Base-by-base conservation (phyloP, 2,113 vertebrate species). In the Dromas ardeola region DNA sequence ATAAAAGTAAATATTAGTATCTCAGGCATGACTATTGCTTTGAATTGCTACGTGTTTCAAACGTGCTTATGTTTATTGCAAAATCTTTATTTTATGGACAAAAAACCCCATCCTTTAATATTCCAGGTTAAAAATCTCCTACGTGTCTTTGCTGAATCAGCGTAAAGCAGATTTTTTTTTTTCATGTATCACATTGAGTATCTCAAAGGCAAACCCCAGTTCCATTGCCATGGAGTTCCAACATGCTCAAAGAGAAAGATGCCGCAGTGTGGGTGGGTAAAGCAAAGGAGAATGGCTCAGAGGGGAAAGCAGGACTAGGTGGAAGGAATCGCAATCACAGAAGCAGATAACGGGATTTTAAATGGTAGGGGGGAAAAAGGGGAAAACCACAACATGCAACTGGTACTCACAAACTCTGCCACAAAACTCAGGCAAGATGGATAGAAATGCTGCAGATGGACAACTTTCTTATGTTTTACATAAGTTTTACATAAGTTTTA, bases 341-440 rank as follows among this genome's bases (percentile, higher is more conserved):
- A 88, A 21, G 17, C 50, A 84, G 26, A 63, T 34, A 30, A 74
- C 84, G 29, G 29, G 42, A 47, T 69, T 74, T 69, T 50, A 84
- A 74, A 49, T n/a, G n/a, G 2, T 3, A 6, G 21, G 25, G 2
- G 1, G 3, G 3, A 20, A 6, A 16, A 50, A 43, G 8, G 43
- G 43, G 32, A 56, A 61, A 61, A 40, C 38, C 34, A 13, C 38
- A 47, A 23, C 23, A 14, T 26, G n/a, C 16, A 16, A 15, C n/a
- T 29, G 34, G 18, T 34, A 47, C 43, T 26, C 55, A 47, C 15
- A 53, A 18, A 52, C 56, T 56, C 14, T 30, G 36, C 34, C 23
- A 8, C 20, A 38, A 32, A 45, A 42, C 16, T 61, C 13, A 8
- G 6, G 17, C 34, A 14, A 34, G 27, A n/a, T 14, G 58, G 34